A percentile compares a stretch with the other conserved stretches of the same genome.
phyloP scores from a whole-genome alignment of 1,140 invertebrate species.

The Harlomillsia oculata region DNA sequence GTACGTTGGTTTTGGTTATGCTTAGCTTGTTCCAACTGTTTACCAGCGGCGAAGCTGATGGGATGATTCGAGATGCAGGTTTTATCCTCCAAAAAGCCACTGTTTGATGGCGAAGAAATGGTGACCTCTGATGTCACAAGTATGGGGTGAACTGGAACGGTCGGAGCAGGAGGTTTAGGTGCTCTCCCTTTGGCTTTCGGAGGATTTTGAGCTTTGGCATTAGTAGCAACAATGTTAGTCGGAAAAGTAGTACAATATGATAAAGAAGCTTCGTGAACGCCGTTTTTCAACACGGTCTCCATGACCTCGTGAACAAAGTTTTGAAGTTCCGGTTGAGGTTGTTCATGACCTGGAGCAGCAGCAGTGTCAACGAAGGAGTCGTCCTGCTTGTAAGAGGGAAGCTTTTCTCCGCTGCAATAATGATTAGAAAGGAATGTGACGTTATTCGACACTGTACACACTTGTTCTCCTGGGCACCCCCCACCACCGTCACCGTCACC shows the following conservation, averaged over 20 bases:
- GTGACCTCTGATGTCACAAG: too few relatives aligned
- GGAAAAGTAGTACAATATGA: neutral
- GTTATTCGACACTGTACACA: neutral
- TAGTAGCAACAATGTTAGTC: neutral
- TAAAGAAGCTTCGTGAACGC: neutral
- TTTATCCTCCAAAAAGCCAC: too few relatives aligned
- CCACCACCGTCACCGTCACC: too few relatives aligned
- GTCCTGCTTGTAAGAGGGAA: neutral
- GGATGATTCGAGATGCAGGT: too few relatives aligned
- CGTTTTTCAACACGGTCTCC: slow-evolving; percentile 10
- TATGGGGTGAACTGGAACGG: too few relatives aligned
- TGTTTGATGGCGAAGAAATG: too few relatives aligned
- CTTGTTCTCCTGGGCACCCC: neutral
- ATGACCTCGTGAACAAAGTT: slow-evolving; percentile 12
- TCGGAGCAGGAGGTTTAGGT: neutral
- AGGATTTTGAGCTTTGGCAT: too few relatives aligned
- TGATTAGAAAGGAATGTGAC: slow-evolving; percentile 10
- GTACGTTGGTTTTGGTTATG: too few relatives aligned
- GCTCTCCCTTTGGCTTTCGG: neutral
- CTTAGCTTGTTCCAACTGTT: too few relatives aligned
- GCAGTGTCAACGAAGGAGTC: neutral
- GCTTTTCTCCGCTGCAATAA: too few relatives aligned
- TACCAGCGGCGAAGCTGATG: too few relatives aligned
- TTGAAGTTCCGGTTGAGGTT: neutral
- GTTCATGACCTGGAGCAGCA: neutral